Evolutionary conservation across 2,888 invertebrate genomes (phyloP), one percentile per base, ranked within the genome.

Genomic region (Choreutis nemorana): DNA sequence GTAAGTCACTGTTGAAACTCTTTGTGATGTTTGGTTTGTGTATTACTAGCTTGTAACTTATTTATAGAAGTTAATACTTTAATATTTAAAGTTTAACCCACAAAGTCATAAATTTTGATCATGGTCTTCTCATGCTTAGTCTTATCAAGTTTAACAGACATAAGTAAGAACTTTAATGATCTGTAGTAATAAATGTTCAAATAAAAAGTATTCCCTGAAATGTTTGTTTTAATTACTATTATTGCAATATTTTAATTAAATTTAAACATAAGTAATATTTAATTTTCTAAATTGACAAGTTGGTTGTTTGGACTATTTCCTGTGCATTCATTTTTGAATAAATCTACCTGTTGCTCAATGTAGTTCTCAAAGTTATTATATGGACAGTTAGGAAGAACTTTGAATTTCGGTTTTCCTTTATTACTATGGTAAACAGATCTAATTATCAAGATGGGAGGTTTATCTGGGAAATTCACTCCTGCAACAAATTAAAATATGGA

Each of bases 361-460:
- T 73, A 78, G n/a, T 51, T 54, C 44, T 79, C 75, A 44, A 80
- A 77, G 37, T 70, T 61, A 33, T 60, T 62, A 35, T 79, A 75
- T 20, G 78, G 77, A 35, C 78, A 79, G 7, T 50, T 40, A 11
- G 63, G 41, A 8, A 80, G 50, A 4, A 70, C 53, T 58, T 79
- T 79, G 30, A 45, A 61, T 34, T 58, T 66, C 1, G 79, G 79
- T 44, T 67, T 73, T 14, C 78, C 73, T 48, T 73, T 75, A 31
- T 39, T 57, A 32, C 53, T 55, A 39, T 84, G 83, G 51, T 84
- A 84, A n/a, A 84, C 63, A 7, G 85, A 86, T 34, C 77, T 58
- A 3, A 86, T 44, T 2, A 57, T 68, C 18, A 85, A 52, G 26
- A 62, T 57, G 15, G 86, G 86, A 23, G 64, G 63, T 33, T 81